Evolutionary conservation across 1,140 invertebrate species (phyloP).

Genomic region (Thaumatotibia leucotreta): DNA sequence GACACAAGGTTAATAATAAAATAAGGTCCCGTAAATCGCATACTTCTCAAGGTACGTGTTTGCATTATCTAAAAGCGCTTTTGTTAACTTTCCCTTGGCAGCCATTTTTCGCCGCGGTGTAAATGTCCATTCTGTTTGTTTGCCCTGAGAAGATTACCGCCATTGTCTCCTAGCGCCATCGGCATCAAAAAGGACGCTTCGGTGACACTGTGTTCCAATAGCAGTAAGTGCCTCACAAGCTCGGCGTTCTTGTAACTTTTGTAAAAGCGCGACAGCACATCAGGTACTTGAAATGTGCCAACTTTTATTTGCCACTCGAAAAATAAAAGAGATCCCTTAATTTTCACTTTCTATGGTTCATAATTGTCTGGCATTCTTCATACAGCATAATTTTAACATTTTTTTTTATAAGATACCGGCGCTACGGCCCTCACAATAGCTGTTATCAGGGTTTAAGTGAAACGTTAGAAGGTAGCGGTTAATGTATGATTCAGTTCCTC

Average conservation of each 20-base stretch:
- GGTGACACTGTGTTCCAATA: not conserved
- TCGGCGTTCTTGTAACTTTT: slow-evolving; percentile 20
- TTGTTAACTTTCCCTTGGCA: slow-evolving; percentile 55
- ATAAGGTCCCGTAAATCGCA: slow-evolving; percentile 47
- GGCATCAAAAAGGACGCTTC: slow-evolving; percentile 38
- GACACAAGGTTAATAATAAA: slow-evolving; percentile 14
- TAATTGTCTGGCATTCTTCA: slow-evolving; percentile 20
- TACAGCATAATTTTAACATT: slow-evolving; percentile 14
- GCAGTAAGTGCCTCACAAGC: slow-evolving; percentile 35
- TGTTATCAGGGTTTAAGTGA: slow-evolving; percentile 41
- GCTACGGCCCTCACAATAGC: slow-evolving; percentile 25
- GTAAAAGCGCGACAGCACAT: slow-evolving; percentile 31
- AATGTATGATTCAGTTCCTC: slow-evolving; percentile 17
- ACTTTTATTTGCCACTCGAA: not conserved
- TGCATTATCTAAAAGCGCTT: slow-evolving; percentile 40
- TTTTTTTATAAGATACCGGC: slow-evolving; percentile 26
- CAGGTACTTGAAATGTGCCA: slow-evolving; percentile 2
- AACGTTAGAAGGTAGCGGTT: slow-evolving; percentile 51
- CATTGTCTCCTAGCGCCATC: slow-evolving; percentile 50
- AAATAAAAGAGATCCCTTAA: slow-evolving; percentile 20
- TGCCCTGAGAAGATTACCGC: slow-evolving; percentile 51
- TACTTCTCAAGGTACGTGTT: slow-evolving; percentile 44
- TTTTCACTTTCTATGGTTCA: slow-evolving; percentile 17
- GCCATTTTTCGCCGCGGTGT: slow-evolving; percentile 41
- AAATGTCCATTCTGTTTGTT: slow-evolving; percentile 46